A percentile compares a stretch with the other conserved stretches of the same genome.
Conservation (phyloP, 2,113 vertebrate species). For the Corvus hawaiiensis region DNA sequence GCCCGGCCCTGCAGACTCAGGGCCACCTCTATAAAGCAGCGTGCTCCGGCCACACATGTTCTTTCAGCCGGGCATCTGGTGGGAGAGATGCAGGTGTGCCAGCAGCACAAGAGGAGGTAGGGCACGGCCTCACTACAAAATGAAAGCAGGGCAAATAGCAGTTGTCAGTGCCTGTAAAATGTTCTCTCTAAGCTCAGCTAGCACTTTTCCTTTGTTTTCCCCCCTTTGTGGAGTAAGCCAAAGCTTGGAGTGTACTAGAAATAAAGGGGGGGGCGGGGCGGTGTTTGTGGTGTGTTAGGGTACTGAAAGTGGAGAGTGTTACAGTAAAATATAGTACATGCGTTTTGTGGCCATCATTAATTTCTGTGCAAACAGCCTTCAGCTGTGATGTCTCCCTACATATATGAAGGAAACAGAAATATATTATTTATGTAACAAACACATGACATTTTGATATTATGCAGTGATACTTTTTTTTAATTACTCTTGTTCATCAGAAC, state of each 20-base stretch:
- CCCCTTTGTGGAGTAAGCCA: neutral
- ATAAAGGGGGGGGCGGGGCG: neutral
- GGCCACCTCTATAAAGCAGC: neutral
- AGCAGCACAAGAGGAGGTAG: neutral
- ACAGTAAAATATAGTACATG: neutral
- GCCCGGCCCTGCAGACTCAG: rapidly evolving
- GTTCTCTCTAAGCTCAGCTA: neutral
- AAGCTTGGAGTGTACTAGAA: neutral
- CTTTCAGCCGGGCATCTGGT: rapidly evolving
- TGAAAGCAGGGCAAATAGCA: neutral
- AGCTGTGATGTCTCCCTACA: neutral
- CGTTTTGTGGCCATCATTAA: neutral
- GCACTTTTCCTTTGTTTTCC: neutral
- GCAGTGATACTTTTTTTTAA: neutral
- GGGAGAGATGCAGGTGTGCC: neutral
- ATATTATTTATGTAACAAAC: neutral
- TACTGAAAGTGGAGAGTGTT: neutral
- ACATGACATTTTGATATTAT: neutral
- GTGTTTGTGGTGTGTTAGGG: neutral
- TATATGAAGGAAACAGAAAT: neutral
- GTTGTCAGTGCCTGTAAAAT: neutral
- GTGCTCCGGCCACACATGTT: rapidly evolving
- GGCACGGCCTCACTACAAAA: neutral
- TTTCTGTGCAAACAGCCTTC: neutral
- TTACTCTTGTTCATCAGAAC: neutral